These are phyloP conservation scores for Cromileptes altivelis DNA, from an alignment of 2,113 vertebrate genomes.

Conservation along the genomic window DNA sequence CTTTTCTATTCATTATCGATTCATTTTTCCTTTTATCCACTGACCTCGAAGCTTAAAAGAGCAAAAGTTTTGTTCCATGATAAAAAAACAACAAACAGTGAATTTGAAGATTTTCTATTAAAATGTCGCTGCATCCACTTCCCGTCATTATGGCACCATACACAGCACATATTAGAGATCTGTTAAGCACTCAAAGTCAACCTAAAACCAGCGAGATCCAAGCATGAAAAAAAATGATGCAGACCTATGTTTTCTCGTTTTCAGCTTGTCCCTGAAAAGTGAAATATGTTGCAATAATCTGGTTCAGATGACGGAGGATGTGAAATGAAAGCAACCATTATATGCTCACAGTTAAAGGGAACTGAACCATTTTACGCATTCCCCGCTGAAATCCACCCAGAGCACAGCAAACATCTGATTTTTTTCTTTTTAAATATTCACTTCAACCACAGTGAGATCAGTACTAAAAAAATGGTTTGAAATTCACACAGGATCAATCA, in stretches of 20 bases:
- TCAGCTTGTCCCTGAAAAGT: slow-evolving; percentile 54
- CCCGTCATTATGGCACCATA: slow-evolving; percentile 61
- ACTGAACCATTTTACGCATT: slow-evolving; percentile 41
- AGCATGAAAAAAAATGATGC: slow-evolving; percentile 4
- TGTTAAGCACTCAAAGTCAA: slow-evolving; percentile 31
- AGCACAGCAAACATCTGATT: slow-evolving; percentile 58
- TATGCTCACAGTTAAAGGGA: slow-evolving; percentile 63
- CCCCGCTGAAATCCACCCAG: slow-evolving; percentile 26
- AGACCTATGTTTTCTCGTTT: slow-evolving; percentile 9
- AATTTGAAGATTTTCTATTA: slow-evolving; percentile 40
- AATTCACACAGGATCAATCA: slow-evolving; percentile 70
- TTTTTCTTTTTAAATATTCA: slow-evolving; percentile 50
- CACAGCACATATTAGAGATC: slow-evolving; percentile 7
- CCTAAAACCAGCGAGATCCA: slow-evolving; percentile 56
- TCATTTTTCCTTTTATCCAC: slow-evolving; percentile 43
- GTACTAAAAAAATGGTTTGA: slow-evolving; percentile 48
- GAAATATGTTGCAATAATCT: slow-evolving; percentile 57
- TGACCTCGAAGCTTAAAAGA: slow-evolving; percentile 52
- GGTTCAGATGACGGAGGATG: slow-evolving; percentile 34
- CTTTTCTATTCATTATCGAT: slow-evolving; percentile 43
- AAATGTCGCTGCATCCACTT: slow-evolving; percentile 45
- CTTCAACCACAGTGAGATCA: slow-evolving; percentile 62
- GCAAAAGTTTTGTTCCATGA: slow-evolving; percentile 36
- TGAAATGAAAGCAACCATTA: slow-evolving; percentile 58
- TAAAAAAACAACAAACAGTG: slow-evolving; percentile 36